Evolutionary conservation across 2,113 vertebrate species (phyloP).

Genomic region (Neolamprologus kungweensis): DNA sequence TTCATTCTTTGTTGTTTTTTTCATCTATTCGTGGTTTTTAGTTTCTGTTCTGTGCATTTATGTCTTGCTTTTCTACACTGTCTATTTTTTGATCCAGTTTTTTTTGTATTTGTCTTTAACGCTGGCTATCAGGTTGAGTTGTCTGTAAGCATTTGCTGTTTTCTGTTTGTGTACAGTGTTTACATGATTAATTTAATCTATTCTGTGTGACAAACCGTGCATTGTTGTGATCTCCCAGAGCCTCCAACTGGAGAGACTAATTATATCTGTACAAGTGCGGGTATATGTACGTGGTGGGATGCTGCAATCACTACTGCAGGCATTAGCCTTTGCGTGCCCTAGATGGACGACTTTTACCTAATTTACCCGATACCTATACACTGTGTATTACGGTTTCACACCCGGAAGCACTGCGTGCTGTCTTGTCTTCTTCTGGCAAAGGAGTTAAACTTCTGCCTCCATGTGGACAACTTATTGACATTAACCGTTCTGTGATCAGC

Average conservation of each 20-base stretch:
- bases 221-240: not conserved
- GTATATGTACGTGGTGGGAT: not conserved
- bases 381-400: conserved; percentile 40
- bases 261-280: not conserved
- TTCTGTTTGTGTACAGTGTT: not conserved
- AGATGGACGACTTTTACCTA: not conserved
- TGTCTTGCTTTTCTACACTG: not conserved
- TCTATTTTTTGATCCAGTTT: not conserved
- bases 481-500: not conserved
- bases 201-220: not conserved
- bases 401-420: conserved; percentile 49
- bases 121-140: not conserved
- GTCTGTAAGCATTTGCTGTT: not conserved
- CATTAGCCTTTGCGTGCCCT: not conserved
- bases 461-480: not conserved
- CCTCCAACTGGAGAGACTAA: not conserved
- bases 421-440: conserved; percentile 32
- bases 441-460: not conserved
- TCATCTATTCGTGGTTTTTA: not conserved
- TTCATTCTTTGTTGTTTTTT: not conserved
- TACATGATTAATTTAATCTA: not conserved
- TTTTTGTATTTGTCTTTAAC: not conserved
- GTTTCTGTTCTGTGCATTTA: not conserved
- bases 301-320: not conserved
- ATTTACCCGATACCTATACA: not conserved